These are phyloP conservation scores for Odontocerum albicorne DNA, from an alignment of 2,888 invertebrate genomes.

Conservation along the genomic window DNA sequence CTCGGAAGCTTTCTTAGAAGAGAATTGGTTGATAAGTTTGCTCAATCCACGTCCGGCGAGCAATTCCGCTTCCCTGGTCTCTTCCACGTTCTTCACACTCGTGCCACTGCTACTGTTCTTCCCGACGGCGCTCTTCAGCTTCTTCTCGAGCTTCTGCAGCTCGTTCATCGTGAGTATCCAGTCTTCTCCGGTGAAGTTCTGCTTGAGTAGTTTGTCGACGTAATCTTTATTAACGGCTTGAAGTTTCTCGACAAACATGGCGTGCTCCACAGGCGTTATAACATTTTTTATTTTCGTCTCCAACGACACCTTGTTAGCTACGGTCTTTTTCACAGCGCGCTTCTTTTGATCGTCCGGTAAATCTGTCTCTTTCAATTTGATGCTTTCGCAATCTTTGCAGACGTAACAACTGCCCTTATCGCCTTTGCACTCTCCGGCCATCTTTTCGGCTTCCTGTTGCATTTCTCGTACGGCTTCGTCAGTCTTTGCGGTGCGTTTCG, in stretches of 20 bases:
- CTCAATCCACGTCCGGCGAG: constrained; percentile 50
- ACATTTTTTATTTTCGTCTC: not conserved
- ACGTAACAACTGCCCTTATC: constrained; percentile 38
- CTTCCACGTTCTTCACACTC: constrained; percentile 31
- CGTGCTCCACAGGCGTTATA: constrained; percentile 17
- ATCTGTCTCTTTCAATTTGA: not conserved
- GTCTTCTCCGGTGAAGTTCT: constrained; percentile 47
- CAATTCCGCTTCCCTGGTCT: constrained; percentile 47
- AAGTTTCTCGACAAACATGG: constrained; percentile 45
- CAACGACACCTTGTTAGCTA: constrained; percentile 10
- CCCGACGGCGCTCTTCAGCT: constrained; percentile 43
- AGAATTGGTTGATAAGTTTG: constrained; percentile 46
- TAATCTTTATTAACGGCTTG: constrained; percentile 47
- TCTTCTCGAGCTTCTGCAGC: constrained; percentile 47
- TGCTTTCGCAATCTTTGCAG: constrained; percentile 37
- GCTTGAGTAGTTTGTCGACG: constrained; percentile 50
- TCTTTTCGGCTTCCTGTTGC: constrained; percentile 34
- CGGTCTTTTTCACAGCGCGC: constrained; percentile 17
- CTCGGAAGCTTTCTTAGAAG: constrained; percentile 6
- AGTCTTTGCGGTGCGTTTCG: constrained; percentile 41
- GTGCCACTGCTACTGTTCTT: constrained; percentile 33
- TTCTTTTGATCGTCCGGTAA: constrained; percentile 19
- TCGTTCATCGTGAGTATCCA: constrained; percentile 51
- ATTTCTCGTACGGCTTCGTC: constrained; percentile 38
- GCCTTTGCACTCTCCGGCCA: constrained; percentile 39